Conservation (phyloP, 2,113 vertebrate species). For the Sorex fumeus region DNA sequence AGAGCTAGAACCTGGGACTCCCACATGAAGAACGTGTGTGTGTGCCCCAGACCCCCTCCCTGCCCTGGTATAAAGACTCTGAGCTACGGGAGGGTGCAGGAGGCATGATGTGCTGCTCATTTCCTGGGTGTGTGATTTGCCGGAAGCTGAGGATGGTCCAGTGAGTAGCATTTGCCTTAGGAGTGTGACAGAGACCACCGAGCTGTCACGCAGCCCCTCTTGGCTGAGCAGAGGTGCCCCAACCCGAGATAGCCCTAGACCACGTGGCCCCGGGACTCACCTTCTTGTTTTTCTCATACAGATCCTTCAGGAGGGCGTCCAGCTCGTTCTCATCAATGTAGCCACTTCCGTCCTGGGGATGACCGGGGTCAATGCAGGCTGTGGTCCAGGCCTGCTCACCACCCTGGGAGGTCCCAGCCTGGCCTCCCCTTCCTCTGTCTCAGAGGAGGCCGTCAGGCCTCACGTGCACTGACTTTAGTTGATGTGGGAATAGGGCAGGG, state of each 20-base stretch:
- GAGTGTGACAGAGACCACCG: too few relatives aligned
- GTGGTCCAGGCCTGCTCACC: not conserved
- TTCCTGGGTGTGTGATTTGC: not conserved
- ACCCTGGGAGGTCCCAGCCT: not conserved
- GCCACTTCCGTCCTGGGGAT: slow-evolving; percentile 94
- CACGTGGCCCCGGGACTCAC: slow-evolving; percentile 84
- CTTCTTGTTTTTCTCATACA: slow-evolving; percentile 97
- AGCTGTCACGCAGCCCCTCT: too few relatives aligned
- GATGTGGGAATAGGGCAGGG: not conserved
- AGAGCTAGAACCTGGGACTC: too few relatives aligned
- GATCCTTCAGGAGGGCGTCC: slow-evolving; percentile 96
- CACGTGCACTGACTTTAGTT: not conserved
- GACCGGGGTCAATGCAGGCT: not conserved
- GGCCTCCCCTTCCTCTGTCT: not conserved
- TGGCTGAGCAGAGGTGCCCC: too few relatives aligned
- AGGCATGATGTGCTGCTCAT: too few relatives aligned
- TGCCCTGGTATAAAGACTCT: too few relatives aligned
- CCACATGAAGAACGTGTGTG: too few relatives aligned
- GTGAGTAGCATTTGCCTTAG: too few relatives aligned
- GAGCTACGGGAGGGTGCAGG: too few relatives aligned
- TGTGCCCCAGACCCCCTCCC: too few relatives aligned
- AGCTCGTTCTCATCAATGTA: slow-evolving; percentile 98
- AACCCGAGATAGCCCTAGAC: not conserved
- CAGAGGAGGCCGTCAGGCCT: not conserved
- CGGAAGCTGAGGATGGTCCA: not conserved